Evolutionary conservation across 2,888 invertebrate genomes (phyloP).

Genomic region (Copidosoma aretas): DNA sequence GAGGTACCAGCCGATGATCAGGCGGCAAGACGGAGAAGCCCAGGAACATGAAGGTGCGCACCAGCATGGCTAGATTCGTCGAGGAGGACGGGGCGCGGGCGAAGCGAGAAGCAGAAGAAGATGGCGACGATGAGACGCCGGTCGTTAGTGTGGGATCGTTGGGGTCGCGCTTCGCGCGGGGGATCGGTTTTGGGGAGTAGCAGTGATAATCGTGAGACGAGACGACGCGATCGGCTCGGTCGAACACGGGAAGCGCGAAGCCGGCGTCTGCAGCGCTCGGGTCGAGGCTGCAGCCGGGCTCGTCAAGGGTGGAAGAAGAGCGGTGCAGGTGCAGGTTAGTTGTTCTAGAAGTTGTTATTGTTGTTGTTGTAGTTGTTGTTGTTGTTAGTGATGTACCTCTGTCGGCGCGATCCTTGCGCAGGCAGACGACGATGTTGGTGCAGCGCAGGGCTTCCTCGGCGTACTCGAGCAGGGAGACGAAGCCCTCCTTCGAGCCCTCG

Average conservation of each 20-base stretch:
- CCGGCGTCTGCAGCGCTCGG: background rate
- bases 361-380: too few species aligned
- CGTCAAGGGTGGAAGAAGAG: too few species aligned
- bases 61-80: constrained; percentile 71
- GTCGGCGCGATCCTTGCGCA: constrained; percentile 83
- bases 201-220: background rate
- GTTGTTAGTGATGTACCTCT: constrained; percentile 65
- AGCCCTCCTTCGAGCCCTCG: constrained; percentile 93
- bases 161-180: too few species aligned
- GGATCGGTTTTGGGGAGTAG: too few species aligned
- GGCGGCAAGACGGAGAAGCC: constrained; percentile 90
- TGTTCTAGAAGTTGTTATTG: too few species aligned
- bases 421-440: constrained; percentile 79
- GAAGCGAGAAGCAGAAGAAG: too few species aligned
- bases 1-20: constrained; percentile 77
- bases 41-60: constrained; percentile 96
- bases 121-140: too few species aligned
- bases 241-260: constrained; percentile 37
- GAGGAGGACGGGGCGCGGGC: constrained; percentile 17
- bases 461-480: constrained; percentile 91
- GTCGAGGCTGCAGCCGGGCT: too few species aligned
- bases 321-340: too few species aligned
- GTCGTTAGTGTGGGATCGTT: too few species aligned
- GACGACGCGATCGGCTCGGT: constrained; percentile 37
- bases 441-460: constrained; percentile 92